phyloP scores from a whole-genome alignment of 2,888 invertebrate species.

The Cenopis cana region DNA sequence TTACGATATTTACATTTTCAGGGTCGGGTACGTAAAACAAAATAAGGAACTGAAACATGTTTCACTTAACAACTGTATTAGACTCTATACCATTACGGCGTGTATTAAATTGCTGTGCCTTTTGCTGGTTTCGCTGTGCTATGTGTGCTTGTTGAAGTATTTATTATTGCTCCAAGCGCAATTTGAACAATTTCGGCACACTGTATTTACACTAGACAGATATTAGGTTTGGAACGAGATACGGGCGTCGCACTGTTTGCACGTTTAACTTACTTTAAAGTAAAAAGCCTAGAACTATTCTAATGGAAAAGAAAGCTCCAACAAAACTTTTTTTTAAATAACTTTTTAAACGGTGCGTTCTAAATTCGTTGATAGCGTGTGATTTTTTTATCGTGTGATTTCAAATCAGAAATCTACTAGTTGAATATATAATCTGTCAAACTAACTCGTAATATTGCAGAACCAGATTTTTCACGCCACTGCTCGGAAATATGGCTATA shows the following conservation, averaged over 20 bases:
- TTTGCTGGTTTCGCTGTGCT: not conserved
- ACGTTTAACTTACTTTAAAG: not conserved
- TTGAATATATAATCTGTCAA: no score
- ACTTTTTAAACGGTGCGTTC: no score
- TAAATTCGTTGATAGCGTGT: no score
- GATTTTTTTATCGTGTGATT: no score
- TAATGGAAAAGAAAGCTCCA: not conserved
- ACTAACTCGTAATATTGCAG: no score
- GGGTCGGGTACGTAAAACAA: no score
- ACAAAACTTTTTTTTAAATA: no score
- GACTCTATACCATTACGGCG: not conserved
- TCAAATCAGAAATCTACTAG: no score
- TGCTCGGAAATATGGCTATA: no score
- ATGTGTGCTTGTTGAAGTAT: slow-evolving; percentile 6
- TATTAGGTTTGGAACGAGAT: slow-evolving; percentile 35
- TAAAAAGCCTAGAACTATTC: not conserved
- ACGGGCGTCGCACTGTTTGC: slow-evolving; percentile 8
- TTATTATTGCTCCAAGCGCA: slow-evolving; percentile 23
- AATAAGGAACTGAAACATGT: no score
- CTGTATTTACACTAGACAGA: slow-evolving; percentile 33
- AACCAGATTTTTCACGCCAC: no score
- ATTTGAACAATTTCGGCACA: slow-evolving; percentile 34
- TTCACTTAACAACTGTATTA: not conserved
- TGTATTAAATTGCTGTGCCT: not conserved
- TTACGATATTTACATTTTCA: no score